Conservation (phyloP, 92 coral and sea anemone species). For the Porites evermanni region DNA sequence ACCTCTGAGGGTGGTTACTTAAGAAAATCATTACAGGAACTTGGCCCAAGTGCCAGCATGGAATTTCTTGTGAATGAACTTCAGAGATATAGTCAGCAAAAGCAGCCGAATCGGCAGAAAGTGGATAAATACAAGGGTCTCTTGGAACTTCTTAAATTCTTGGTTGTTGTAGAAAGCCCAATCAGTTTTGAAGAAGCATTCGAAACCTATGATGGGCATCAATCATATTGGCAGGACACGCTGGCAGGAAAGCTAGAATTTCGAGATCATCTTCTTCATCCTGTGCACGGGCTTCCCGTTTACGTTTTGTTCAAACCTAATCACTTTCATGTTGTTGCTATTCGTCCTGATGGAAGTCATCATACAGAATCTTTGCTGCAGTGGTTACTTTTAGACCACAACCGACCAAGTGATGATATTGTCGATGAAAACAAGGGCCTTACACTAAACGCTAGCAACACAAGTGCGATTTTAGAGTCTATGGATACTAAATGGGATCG, state of each 20-base stretch:
- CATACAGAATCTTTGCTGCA: conserved; percentile 19
- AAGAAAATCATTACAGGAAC: conserved; percentile 36
- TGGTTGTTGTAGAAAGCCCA: conserved; percentile 19
- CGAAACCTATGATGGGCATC: conserved; percentile 47
- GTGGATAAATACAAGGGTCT: conserved; percentile 34
- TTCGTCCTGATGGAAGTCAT: conserved; percentile 55
- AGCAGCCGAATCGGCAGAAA: conserved; percentile 14
- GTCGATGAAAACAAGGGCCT: not conserved
- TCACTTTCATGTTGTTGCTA: conserved; percentile 25
- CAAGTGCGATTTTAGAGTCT: conserved; percentile 29
- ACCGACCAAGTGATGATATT: not conserved
- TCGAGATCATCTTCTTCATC: conserved; percentile 50
- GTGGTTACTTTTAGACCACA: conserved; percentile 11
- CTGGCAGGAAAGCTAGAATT: conserved; percentile 50
- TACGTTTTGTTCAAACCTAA: conserved; percentile 29
- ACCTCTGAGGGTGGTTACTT: conserved; percentile 6
- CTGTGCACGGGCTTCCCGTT: conserved; percentile 46
- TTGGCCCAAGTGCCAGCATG: conserved; percentile 33
- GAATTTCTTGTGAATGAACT: not conserved
- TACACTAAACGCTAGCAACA: conserved; percentile 25
- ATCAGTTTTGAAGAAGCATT: conserved; percentile 49
- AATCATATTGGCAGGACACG: conserved; percentile 15
- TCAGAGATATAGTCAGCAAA: conserved; percentile 25
- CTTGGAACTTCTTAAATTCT: conserved; percentile 40
- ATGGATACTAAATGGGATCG: conserved; percentile 48